Evolutionary conservation across 92 coral and sea anemone species (phyloP).

Genomic region (Parazoanthus darwini): DNA sequence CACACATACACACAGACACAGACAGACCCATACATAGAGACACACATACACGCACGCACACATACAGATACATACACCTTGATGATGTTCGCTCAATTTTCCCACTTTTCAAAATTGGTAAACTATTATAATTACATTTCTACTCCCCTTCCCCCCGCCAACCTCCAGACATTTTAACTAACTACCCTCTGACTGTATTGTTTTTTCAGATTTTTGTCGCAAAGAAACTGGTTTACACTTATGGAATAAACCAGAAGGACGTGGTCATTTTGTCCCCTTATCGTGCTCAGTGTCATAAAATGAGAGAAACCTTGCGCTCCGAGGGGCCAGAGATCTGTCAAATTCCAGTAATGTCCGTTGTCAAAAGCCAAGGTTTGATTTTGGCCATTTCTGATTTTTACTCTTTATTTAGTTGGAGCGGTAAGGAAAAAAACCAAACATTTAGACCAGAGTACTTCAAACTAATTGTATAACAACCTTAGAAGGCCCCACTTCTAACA

Average conservation of each 20-base stretch:
- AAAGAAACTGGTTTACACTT: neutral
- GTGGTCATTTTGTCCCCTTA: conserved; percentile 59
- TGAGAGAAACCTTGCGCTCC: conserved; percentile 20
- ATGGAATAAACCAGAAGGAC: conserved; percentile 37
- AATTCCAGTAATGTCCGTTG: conserved; percentile 51
- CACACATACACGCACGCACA: no score
- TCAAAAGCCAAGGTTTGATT: conserved; percentile 61
- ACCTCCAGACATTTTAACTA: neutral
- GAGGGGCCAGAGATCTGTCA: neutral
- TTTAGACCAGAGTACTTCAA: no score
- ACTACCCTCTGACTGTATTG: neutral
- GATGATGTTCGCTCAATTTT: no score
- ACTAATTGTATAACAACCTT: no score
- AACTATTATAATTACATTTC: no score
- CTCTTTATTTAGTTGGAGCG: neutral
- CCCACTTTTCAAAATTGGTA: no score
- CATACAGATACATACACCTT: no score
- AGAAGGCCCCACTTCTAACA: no score
- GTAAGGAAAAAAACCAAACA: neutral
- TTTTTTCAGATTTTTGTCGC: conserved; percentile 49
- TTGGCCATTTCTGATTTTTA: neutral
- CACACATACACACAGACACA: no score
- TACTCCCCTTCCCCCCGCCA: no score
- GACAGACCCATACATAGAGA: no score
- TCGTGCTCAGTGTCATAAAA: conserved; percentile 57